Evolutionary conservation across 1,140 invertebrate species (phyloP), one percentile per base, ranked within the genome.

Genomic region (Trinorchestia longiramus): DNA sequence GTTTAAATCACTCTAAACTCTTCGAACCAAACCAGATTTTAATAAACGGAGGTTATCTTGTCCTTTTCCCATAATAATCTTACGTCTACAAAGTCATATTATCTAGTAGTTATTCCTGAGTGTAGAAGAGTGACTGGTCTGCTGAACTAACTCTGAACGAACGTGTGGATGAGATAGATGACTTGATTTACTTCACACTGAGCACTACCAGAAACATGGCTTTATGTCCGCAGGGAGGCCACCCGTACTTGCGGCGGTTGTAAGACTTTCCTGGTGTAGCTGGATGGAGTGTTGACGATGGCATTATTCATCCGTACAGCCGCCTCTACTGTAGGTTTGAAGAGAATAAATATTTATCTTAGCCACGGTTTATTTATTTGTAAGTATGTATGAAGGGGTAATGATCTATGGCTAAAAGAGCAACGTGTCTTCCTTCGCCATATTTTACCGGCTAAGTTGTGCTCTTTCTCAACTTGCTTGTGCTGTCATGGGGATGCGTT

Each of bases 201-300:
- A 77, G 62, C 15, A 28, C 36, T 77, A 36, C 28, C 28, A 23
- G 62, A 77, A 53, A 11, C 8, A 11, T 36, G 62, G 36, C 36
- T 77, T 77, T 77, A 77, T 77, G 62, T 90, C 17, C 40, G 44
- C 92, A 94, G 92, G 92, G 92, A 94, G 44, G 44, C 43, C 92
- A 94, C 40, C 92, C 92, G 44, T 94, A 94, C 92, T 44, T 94
- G 92, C 92, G 92, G 44, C 92, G 92, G 92, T 43, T 94, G 92
- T 94, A 94, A 43, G 92, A 44, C 88, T 91, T 42, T 11, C 88
- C 41, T 43, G 3, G 43, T 41, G 41, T 43, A 19, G 88, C 88
- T 28, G 41, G 19, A 23, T 43, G 19, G 11, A 77, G 15, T 77
- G 62, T 77, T 77, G 62, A 36, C 62, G 15, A 77, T 36, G 62